phyloP scores from a whole-genome alignment of 2,797 vertebrate genomes.

The Oophaga sylvatica region DNA sequence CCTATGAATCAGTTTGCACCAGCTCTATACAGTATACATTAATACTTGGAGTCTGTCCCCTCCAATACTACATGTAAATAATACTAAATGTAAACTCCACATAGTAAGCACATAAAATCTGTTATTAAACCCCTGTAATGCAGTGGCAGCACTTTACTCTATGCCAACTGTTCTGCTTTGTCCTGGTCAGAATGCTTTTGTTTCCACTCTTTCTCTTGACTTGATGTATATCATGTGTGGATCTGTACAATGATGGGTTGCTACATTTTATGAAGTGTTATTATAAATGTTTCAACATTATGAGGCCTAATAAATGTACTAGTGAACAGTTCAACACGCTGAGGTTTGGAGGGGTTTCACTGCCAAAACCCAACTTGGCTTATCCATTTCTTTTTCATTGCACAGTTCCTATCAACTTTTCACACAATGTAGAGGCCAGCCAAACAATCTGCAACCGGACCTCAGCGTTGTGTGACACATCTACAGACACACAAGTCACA shows the following conservation, averaged over 20 bases:
- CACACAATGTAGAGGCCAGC: constrained; percentile 35
- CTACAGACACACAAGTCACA: constrained; percentile 28
- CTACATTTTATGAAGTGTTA: constrained; percentile 63
- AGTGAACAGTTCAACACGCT: constrained; percentile 55
- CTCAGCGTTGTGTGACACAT: constrained; percentile 18
- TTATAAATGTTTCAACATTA: constrained; percentile 63
- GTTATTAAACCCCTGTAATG: neutral
- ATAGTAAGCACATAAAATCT: neutral
- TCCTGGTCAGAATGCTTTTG: constrained; percentile 4
- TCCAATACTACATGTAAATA: neutral
- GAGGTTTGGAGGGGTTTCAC: constrained; percentile 61
- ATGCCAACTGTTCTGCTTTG: constrained; percentile 45
- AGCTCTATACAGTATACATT: neutral
- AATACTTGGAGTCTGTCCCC: neutral
- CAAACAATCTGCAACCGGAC: constrained; percentile 39
- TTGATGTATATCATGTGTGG: constrained; percentile 58
- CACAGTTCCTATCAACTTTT: constrained; percentile 49
- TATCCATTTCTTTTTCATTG: constrained; percentile 52
- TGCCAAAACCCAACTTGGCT: constrained; percentile 64
- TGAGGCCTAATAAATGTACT: constrained; percentile 62
- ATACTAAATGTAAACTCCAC: neutral
- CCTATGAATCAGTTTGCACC: no score
- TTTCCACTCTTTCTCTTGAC: constrained; percentile 41
- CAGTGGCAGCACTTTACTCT: constrained; percentile 32
- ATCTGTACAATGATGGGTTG: constrained; percentile 61